Base-by-base conservation (phyloP, 1,140 invertebrate species). In the Chrysomallon squamiferum region DNA sequence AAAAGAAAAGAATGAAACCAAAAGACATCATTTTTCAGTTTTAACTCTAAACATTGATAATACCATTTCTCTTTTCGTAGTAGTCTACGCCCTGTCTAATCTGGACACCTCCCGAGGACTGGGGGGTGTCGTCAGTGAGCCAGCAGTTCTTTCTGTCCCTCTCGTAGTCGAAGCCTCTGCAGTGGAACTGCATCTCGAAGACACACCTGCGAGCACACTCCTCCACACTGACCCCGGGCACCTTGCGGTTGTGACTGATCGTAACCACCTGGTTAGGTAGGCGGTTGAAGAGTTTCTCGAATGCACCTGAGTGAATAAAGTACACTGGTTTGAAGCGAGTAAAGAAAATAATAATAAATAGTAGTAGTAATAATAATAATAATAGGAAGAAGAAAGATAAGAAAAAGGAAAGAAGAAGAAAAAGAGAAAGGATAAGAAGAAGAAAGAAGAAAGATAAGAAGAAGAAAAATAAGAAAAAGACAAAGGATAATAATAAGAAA, bases 131-230 rank as follows among this genome's bases (percentile, higher is more conserved):
- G 13, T 78, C 75, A 3, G 79, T 79, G 20, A 84, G 62, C 74
- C 76, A 80, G 62, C 82, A 84, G 58, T 73, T 79, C 41, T 64
- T 49, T 2, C 69, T 33, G 22, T 62, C 59, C 2, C 62, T 62
- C 25, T 78, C 79, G 50, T 77, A 82, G 62, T 83, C 80, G 71
- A 82, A 84, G 1, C 80, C 82, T 22, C 64, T 60, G 65, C 82
- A 84, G 64, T 74, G 73, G 71, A 84, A 84, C 15, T 50, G 61
- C 61, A 74, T 72, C 64, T 82, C 82, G 20, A 80, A 66, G n/a
- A 82, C 71, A 67, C 82, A 84, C 47, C 75, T 67, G 38, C 80
- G 68, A n/a, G 80, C 76, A 66, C 82, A 84, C 54, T 77, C 68
- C 56, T 84, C 80, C 9, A 78, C 74, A 32, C 67, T 76, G 25